phyloP scores from a whole-genome alignment of 2,113 vertebrate genomes.

The Ranitomeya imitator region DNA sequence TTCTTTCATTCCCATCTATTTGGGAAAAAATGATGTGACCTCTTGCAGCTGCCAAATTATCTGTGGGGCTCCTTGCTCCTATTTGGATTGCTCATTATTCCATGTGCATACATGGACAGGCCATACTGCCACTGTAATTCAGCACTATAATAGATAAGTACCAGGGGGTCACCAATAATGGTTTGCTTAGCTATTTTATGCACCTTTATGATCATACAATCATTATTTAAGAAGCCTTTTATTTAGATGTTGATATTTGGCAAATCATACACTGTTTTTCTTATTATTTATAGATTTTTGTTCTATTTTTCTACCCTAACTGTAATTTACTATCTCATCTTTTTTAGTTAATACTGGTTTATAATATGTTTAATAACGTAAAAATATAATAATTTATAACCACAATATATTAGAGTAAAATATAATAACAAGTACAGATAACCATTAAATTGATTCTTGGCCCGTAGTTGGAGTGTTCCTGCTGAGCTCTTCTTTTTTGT shows the following conservation, averaged over 20 bases:
- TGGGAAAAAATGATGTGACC: constrained; percentile 45
- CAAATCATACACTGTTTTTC: not conserved
- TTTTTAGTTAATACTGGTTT: not conserved
- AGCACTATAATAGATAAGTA: constrained; percentile 13
- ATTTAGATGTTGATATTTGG: not conserved
- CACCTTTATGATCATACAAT: not conserved
- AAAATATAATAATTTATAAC: too few relatives aligned
- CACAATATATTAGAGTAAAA: too few relatives aligned
- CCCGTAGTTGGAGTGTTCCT: too few relatives aligned
- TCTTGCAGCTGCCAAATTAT: constrained; percentile 50
- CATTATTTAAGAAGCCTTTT: not conserved
- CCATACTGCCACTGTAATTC: constrained; percentile 4
- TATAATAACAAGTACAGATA: too few relatives aligned
- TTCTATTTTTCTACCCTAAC: not conserved
- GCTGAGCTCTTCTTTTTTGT: too few relatives aligned
- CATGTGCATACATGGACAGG: constrained; percentile 2
- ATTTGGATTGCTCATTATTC: constrained; percentile 25
- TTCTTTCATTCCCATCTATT: constrained; percentile 32
- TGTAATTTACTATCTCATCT: not conserved
- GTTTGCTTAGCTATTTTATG: not conserved
- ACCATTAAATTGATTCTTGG: too few relatives aligned
- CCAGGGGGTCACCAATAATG: constrained; percentile 9
- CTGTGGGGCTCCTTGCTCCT: constrained; percentile 18
- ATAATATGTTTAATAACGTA: not conserved
- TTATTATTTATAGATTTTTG: not conserved